Evolutionary conservation across 37 sponge, comb jelly and placozoan genomes (phyloP), one percentile per base, ranked within the genome.

Genomic region (Chondrosia reniformis): DNA sequence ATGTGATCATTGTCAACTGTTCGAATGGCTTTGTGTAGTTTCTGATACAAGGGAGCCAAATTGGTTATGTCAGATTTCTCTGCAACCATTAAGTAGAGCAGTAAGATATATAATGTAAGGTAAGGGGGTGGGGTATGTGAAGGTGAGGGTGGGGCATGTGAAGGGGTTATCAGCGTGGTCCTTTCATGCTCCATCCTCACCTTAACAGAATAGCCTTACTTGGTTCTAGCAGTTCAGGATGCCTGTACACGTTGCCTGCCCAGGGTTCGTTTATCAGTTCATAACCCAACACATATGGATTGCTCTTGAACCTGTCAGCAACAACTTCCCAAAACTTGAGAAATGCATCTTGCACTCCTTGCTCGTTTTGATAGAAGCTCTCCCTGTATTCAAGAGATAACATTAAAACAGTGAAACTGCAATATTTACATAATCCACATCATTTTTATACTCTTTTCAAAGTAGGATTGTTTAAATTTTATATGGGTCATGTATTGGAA

Each of bases 201-300:
- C n/a, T n/a, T n/a, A n/a, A n/a, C n/a, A n/a, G n/a, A n/a, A n/a
- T n/a, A n/a, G n/a, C n/a, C 89, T 39, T 41, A 86, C 84, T 64
- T 67, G 94, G 90, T 58, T 79, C 85, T n/a, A 89, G 45, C 33
- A 83, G 88, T 46, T 76, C 83, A 34, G 87, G 85, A 28, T 87
- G 80, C 19, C 74, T 12, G 62, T 87, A 94, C 4, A 94, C 55
- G 79, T 94, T 85, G 19, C 92, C 92, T 0, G 90, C 85, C 94
- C 94, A 94, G 6, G 94, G 94, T 44, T 94, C 94, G 78, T 94
- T 94, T 4, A 94, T n/a, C 46, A 94, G 88, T 75, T 94, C 94
- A 69, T 89, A 94, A 17, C 90, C 92, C 33, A 94, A 46, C 39
- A 94, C 88, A 38, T 87, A 81, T 0, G 79, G 58, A 57, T 84